These are phyloP conservation scores for Porphyrio hochstetteri DNA, from an alignment of 2,113 vertebrate species.

Conservation along the genomic window DNA sequence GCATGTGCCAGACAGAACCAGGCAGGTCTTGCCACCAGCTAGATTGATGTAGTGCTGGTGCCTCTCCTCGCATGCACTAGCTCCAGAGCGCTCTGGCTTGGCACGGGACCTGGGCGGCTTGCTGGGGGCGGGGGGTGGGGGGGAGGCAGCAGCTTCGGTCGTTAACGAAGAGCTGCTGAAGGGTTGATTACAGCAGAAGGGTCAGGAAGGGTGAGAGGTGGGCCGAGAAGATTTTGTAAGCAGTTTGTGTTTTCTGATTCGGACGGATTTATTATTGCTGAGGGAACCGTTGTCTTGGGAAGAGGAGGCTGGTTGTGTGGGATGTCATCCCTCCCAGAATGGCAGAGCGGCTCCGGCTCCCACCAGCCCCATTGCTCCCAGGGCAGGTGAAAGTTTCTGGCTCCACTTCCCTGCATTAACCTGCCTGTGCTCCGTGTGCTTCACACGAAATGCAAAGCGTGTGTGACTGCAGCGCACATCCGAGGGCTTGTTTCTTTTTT, in stretches of 20 bases:
- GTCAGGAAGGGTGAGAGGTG: slow-evolving; percentile 40
- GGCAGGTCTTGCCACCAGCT: slow-evolving; percentile 47
- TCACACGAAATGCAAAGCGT: neutral
- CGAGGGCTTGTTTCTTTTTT: neutral
- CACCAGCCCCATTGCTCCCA: neutral
- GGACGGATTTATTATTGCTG: neutral
- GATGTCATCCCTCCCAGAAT: neutral
- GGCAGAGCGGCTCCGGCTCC: neutral
- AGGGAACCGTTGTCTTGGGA: neutral
- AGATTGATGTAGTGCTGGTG: neutral
- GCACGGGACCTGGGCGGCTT: neutral
- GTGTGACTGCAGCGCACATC: neutral
- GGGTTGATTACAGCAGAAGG: slow-evolving; percentile 29
- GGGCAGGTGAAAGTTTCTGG: slow-evolving; percentile 49
- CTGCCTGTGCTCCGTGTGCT: neutral
- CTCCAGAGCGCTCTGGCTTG: slow-evolving; percentile 23
- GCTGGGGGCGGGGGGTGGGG: neutral
- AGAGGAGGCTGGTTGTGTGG: neutral
- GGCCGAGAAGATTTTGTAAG: slow-evolving; percentile 47
- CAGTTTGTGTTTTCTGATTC: neutral
- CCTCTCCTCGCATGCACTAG: neutral
- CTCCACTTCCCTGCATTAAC: neutral
- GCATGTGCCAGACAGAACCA: slow-evolving; percentile 59
- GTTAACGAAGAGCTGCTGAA: slow-evolving; percentile 29
- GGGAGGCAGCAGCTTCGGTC: neutral